Evolutionary conservation across 2,797 vertebrate species (phyloP), one percentile per base, ranked within the genome.

Genomic region (Momotus momota): DNA sequence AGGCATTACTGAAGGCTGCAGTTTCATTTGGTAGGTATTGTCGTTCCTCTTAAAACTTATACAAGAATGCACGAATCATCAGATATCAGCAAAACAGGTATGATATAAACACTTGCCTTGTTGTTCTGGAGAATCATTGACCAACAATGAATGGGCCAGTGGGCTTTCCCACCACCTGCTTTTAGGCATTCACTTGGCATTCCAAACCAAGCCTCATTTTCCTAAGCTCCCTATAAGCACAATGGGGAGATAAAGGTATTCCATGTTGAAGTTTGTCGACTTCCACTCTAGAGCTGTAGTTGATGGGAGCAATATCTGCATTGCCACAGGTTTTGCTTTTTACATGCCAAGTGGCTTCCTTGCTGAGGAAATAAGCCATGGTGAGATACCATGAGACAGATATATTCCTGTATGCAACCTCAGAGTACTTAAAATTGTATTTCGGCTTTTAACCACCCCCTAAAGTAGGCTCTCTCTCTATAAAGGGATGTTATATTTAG

Each of bases 231-330:
- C 18, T n/a, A 12, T 35, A 6, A 6, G 13, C 27, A 46, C 10
- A 64, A 14, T 4, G 9, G 20, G 19, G 45, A 62, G 7, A 31
- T 38, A 41, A 74, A 86, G 27, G 2, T 31, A 54, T 51, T 0
- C 3, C 18, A 9, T 0, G 0, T 5, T 43, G 29, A 78, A 69
- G 22, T 12, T 48, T 2, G 0, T 9, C 41, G n/a, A 40, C 10
- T 69, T 83, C 90, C 49, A 27, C 8, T 65, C 9, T 60, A 60
- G 40, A 89, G 31, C 10, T 29, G 12, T 40, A 14, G 15, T 7
- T 3, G 3, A 22, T 9, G 54, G 14, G 23, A 70, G 23, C 11
- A 75, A 49, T 48, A 70, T 7, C 21, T 27, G n/a, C 41, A 26
- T 1, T 62, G 19, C 31, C 43, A 25, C 16, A 25, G 65, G 11